phyloP scores from a whole-genome alignment of 2,888 invertebrate genomes.

The Bhutanitis thaidina region DNA sequence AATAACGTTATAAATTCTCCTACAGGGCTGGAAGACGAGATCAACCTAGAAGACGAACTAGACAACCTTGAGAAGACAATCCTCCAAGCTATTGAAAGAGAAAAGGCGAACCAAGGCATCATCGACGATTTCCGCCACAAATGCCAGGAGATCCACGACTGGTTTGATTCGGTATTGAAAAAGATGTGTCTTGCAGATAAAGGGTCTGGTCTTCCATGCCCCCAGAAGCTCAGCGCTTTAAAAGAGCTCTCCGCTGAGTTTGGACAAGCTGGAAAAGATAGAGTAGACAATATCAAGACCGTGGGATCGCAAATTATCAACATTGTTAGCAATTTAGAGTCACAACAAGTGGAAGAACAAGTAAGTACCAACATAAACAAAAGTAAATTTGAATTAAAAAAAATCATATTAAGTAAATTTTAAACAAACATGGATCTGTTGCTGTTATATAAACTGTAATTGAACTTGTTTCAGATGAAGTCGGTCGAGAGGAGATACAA shows the following conservation, averaged over 20 bases:
- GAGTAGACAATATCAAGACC: conserved; percentile 84
- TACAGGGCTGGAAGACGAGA: conserved; percentile 81
- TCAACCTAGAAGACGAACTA: conserved; percentile 85
- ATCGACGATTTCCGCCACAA: conserved; percentile 88
- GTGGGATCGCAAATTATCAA: conserved; percentile 86
- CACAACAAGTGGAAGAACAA: conserved; percentile 94
- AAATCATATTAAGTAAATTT: too few relatives aligned
- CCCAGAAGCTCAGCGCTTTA: conserved; percentile 88
- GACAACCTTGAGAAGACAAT: conserved; percentile 86
- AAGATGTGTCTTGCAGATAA: conserved; percentile 91
- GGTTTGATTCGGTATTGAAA: conserved; percentile 89
- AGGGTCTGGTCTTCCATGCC: conserved; percentile 89
- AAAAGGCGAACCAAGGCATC: conserved; percentile 86
- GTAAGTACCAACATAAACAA: conserved; percentile 45
- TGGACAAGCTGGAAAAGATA: conserved; percentile 84
- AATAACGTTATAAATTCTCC: too few relatives aligned
- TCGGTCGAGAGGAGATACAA: conserved; percentile 90
- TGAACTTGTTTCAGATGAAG: conserved; percentile 79
- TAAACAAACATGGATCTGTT: too few relatives aligned
- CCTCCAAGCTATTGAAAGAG: conserved; percentile 85
- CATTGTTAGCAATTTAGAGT: conserved; percentile 91
- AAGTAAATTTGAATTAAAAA: too few relatives aligned
- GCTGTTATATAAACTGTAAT: not conserved
- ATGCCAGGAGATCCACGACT: conserved; percentile 88
- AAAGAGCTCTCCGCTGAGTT: conserved; percentile 87